A percentile compares a stretch with the other conserved stretches of the same genome.
Conservation (phyloP, 2,888 invertebrate genomes). For the Perdita meconis region DNA sequence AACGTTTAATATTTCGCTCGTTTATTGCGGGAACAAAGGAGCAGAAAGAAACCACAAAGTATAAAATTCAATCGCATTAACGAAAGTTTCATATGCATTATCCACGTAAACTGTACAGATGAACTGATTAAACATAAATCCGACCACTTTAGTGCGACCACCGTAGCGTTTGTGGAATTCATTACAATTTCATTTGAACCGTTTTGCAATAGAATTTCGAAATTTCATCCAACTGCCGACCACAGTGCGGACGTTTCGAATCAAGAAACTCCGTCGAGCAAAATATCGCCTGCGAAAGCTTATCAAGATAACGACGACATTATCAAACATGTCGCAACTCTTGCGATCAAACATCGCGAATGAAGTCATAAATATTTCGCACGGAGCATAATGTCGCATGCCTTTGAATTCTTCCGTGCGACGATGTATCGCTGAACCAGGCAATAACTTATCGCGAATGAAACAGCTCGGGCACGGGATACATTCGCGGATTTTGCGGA, state of each 20-base stretch:
- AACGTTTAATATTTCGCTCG: too few species aligned
- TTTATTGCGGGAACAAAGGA: neutral
- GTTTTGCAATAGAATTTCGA: conserved; percentile 30
- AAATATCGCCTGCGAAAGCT: neutral
- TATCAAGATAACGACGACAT: neutral
- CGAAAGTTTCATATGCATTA: conserved; percentile 6
- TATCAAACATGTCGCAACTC: neutral
- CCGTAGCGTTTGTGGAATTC: conserved; percentile 7
- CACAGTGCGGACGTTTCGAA: conserved; percentile 13
- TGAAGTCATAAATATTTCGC: conserved; percentile 8
- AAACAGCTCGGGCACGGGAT: conserved; percentile 17
- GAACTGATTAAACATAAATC: conserved; percentile 36
- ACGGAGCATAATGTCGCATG: neutral
- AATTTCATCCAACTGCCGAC: conserved; percentile 31
- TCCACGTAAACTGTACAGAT: conserved; percentile 13
- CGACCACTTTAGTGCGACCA: conserved; percentile 27
- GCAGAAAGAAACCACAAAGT: neutral
- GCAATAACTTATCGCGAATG: conserved; percentile 13
- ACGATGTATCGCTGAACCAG: neutral
- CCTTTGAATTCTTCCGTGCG: neutral
- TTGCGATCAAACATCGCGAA: neutral
- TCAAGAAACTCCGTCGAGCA: neutral
- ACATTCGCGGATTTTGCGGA: conserved; percentile 39
- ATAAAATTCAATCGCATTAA: conserved; percentile 22
- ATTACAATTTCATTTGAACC: conserved; percentile 25